Conservation (phyloP, 2,113 vertebrate species). For the Odontesthes bonariensis region DNA sequence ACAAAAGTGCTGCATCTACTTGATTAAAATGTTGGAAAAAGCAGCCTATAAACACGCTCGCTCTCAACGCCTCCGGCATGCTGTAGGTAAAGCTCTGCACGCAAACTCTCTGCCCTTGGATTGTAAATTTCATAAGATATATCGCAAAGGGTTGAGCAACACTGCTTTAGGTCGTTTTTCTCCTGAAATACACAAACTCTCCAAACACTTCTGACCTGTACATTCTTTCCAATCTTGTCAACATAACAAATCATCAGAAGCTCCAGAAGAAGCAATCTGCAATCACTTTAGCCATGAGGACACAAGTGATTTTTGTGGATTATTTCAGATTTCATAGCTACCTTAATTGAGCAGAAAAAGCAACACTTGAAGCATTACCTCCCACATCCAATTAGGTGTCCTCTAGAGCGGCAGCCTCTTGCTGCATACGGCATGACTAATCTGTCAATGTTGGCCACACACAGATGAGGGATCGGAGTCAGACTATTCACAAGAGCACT, state of each 20-base stretch:
- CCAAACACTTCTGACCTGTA: slow-evolving; percentile 4
- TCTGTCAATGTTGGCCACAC: slow-evolving; percentile 77
- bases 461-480: slow-evolving; percentile 57
- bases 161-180: slow-evolving; percentile 26
- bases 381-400: slow-evolving; percentile 78
- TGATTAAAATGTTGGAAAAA: slow-evolving; percentile 39
- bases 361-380: slow-evolving; percentile 66
- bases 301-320: slow-evolving; percentile 36
- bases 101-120: slow-evolving; percentile 31
- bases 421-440: slow-evolving; percentile 75
- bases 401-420: slow-evolving; percentile 69
- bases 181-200: slow-evolving; percentile 40
- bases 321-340: slow-evolving; percentile 70
- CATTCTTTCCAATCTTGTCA: slow-evolving; percentile 11
- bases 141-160: slow-evolving; percentile 39
- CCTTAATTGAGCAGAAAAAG: slow-evolving; percentile 71
- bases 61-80: slow-evolving; percentile 38
- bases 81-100: slow-evolving; percentile 31
- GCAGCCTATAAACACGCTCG: slow-evolving; percentile 3
- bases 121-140: slow-evolving; percentile 18
- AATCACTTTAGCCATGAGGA: slow-evolving; percentile 5
- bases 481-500: slow-evolving; percentile 67
- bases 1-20: background rate
- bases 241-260: slow-evolving; percentile 17
- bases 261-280: slow-evolving; percentile 11